Evolutionary conservation across 2,797 vertebrate species (phyloP), one percentile per base, ranked within the genome.

Genomic region (Platalea minor): DNA sequence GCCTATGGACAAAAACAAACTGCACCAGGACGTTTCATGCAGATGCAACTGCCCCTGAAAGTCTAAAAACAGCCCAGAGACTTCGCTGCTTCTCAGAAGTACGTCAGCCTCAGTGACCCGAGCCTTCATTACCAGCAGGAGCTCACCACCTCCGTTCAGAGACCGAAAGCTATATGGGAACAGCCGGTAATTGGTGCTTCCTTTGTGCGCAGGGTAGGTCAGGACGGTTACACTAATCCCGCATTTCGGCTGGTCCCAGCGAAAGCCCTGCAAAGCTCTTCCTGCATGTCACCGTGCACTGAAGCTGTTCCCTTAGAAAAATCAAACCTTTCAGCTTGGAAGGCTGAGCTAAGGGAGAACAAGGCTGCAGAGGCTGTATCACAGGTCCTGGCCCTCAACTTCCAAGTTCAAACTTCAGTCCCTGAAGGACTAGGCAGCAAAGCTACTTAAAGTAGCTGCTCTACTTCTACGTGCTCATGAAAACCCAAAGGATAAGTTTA

Each of bases 61-160:
- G 31, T 53, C 92, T 95, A 94, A 95, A 94, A 89, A 73, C 75
- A 82, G 63, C 70, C 56, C 67, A 26, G 35, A 85, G 81, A 77
- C 67, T 88, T 28, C 17, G 67, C 33, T 41, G 59, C 19, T 60
- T 79, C 45, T 90, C 83, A 88, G 92, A 91, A 91, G 29, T 90
- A 93, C 2, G 1, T 85, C 75, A 89, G 79, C 41, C 60, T 72
- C 0, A 0, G 68, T 50, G 85, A 94, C 86, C 46, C 0, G 0
- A 88, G 77, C 18, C 74, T 72, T 93, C 90, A 23, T 59, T 37
- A 81, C 46, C 95, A 89, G 91, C 88, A 94, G 83, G 88, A 90
- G 83, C 69, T 88, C 79, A 70, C 29, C 79, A 59, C 17, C 45
- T 68, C 87, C 21, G 33, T 13, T 61, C 45, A 72, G 60, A 88